Conservation (phyloP, 2,888 invertebrate genomes). For the Lycaena phlaeas region DNA sequence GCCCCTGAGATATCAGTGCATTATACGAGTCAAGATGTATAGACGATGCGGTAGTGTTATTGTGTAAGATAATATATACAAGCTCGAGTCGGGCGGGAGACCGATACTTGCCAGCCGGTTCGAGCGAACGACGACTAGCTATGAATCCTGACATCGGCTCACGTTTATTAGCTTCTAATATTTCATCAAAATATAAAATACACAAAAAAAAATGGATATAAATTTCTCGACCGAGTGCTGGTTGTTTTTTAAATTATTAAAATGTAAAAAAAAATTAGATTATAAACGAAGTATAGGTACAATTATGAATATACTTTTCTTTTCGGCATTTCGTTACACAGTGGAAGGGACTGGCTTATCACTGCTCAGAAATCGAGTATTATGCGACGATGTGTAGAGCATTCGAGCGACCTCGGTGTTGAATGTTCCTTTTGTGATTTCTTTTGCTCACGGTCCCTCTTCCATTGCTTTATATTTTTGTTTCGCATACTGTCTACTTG, state of each 20-base stretch:
- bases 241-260: constrained; percentile 71
- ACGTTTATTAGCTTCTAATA: constrained; percentile 73
- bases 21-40: constrained; percentile 64
- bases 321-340: constrained; percentile 65
- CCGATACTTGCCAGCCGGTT: constrained; percentile 55
- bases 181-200: constrained; percentile 74
- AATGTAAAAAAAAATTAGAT: constrained; percentile 72
- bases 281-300: constrained; percentile 73
- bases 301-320: constrained; percentile 72
- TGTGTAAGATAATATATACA: constrained; percentile 62
- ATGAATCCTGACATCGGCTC: constrained; percentile 74
- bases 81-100: constrained; percentile 58
- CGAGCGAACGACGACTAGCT: constrained; percentile 72
- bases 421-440: constrained; percentile 60
- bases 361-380: constrained; percentile 41
- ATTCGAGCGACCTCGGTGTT: constrained; percentile 39
- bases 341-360: constrained; percentile 53
- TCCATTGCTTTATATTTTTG: constrained; percentile 60
- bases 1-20: constrained; percentile 68
- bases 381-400: constrained; percentile 27
- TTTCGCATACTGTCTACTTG: constrained; percentile 65
- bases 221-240: constrained; percentile 72
- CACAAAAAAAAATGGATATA: constrained; percentile 72
- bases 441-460: constrained; percentile 64
- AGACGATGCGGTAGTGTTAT: constrained; percentile 62